Percentiles rank a stretch among this genome's conserved stretches.
Evolutionary conservation across 37 sponge, comb jelly and placozoan genomes (phyloP).

Genomic region (Corticium candelabrum): DNA sequence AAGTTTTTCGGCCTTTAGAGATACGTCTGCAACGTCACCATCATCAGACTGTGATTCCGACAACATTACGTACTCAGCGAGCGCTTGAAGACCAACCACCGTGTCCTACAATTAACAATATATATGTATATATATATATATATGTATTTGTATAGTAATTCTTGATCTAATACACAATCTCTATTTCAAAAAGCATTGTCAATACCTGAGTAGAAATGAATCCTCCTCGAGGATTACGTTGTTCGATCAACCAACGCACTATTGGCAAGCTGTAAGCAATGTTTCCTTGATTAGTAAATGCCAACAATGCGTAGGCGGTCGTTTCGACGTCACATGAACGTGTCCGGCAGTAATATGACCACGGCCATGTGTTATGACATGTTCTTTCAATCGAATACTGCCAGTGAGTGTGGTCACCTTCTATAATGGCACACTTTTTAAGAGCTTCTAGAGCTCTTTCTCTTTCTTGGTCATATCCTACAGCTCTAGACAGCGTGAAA

Average conservation of each 20-base stretch:
- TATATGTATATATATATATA: too few species aligned
- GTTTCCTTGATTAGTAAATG: neutral
- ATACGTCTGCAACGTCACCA: neutral
- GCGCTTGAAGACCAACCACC: neutral
- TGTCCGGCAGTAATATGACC: neutral
- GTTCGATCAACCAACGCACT: conserved; percentile 8
- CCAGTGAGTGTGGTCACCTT: neutral
- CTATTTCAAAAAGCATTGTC: neutral
- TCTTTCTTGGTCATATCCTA: neutral
- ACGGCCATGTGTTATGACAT: neutral
- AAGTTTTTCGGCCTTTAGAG: neutral
- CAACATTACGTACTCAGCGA: neutral
- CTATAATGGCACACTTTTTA: neutral
- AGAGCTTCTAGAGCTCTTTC: neutral
- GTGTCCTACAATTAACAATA: neutral
- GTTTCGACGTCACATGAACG: conserved; percentile 9
- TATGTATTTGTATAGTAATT: too few species aligned
- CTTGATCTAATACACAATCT: neutral
- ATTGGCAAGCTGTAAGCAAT: neutral
- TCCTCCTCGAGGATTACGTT: conserved; percentile 13
- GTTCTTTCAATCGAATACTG: neutral
- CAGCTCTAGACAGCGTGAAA: neutral
- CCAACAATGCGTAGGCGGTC: conserved; percentile 14
- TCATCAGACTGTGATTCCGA: neutral
- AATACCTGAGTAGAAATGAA: conserved; percentile 16